phyloP scores from a whole-genome alignment of 2,797 vertebrate species.

The Serranus cabrilla region DNA sequence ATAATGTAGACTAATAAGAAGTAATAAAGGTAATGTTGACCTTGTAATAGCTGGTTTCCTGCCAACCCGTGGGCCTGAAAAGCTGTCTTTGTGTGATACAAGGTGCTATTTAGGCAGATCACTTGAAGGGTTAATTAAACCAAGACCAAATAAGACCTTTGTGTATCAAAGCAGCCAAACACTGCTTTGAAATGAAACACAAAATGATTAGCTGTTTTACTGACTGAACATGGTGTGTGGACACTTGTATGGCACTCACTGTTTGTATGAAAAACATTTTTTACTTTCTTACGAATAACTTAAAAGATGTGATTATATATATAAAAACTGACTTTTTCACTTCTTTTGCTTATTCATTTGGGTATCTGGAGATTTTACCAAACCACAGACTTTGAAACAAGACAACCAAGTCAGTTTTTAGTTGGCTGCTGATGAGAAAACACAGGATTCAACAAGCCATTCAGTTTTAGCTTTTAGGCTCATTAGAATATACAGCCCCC shows the following conservation, averaged over 20 bases:
- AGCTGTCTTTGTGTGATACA: slow-evolving; percentile 67
- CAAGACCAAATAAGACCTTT: slow-evolving; percentile 44
- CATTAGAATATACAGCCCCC: too few relatives aligned
- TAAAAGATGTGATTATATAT: too few relatives aligned
- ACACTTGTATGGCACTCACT: neutral
- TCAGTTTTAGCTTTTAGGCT: too few relatives aligned
- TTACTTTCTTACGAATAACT: too few relatives aligned
- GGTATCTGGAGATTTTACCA: too few relatives aligned
- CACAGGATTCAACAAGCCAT: too few relatives aligned
- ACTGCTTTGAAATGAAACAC: slow-evolving; percentile 36
- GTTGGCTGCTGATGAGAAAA: too few relatives aligned
- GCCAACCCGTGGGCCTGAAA: slow-evolving; percentile 65
- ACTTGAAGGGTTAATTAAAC: slow-evolving; percentile 64
- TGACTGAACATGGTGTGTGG: neutral
- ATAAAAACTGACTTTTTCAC: too few relatives aligned
- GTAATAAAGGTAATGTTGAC: slow-evolving; percentile 77
- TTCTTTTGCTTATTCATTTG: too few relatives aligned
- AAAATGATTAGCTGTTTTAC: slow-evolving; percentile 21
- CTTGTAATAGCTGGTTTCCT: slow-evolving; percentile 79
- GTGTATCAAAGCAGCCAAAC: slow-evolving; percentile 35
- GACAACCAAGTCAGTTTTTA: too few relatives aligned
- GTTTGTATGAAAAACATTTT: neutral
- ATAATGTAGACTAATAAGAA: slow-evolving; percentile 73
- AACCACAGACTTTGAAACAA: too few relatives aligned
- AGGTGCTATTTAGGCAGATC: slow-evolving; percentile 42